Evolutionary conservation across 2,113 vertebrate genomes (phyloP).

Genomic region (Psettodes erumei): DNA sequence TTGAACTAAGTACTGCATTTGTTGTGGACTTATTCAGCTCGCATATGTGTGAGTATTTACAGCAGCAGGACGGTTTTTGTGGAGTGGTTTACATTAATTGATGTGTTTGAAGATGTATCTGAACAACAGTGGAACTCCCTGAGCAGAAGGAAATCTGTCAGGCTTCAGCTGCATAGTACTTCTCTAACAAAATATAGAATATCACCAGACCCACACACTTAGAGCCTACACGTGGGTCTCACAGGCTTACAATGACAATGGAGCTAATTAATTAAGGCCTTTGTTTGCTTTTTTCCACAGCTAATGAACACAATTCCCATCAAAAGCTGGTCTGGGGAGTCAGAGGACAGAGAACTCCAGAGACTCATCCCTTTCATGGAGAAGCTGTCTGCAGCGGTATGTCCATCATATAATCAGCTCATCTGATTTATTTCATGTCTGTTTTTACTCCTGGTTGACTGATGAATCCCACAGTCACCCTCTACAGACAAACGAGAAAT

Average conservation of each 20-base stretch:
- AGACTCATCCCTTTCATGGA: conserved; percentile 80
- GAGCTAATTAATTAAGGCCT: no score
- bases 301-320: conserved; percentile 84
- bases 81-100: no score
- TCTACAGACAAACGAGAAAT: neutral
- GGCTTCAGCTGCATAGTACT: neutral
- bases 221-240: no score
- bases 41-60: no score
- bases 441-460: neutral
- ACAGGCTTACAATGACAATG: no score
- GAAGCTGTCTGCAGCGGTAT: conserved; percentile 79
- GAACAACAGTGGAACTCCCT: neutral
- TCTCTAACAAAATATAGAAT: neutral
- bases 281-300: conserved; percentile 66
- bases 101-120: no score
- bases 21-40: no score
- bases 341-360: conserved; percentile 82
- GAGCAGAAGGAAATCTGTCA: neutral
- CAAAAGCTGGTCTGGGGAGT: conserved; percentile 81
- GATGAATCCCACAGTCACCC: neutral
- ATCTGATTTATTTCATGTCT: neutral
- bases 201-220: neutral
- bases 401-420: neutral
- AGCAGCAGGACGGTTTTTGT: no score
- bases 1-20: no score